A percentile compares a stretch with the other conserved stretches of the same genome.
Conservation (phyloP, 2,888 invertebrate species). For the Pollenia amentaria region DNA sequence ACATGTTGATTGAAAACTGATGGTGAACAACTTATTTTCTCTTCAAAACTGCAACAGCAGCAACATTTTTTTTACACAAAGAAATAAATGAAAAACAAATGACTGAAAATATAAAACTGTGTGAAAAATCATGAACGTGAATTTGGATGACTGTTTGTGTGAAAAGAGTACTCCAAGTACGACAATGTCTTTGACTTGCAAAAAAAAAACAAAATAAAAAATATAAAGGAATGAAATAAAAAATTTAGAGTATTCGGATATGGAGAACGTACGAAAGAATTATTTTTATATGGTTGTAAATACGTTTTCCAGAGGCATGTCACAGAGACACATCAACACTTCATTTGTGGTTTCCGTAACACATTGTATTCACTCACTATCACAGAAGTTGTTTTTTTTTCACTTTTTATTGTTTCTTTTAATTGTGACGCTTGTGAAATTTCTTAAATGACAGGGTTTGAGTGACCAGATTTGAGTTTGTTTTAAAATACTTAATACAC, state of each 20-base stretch:
- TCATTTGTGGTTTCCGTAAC: conserved; percentile 73
- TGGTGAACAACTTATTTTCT: conserved; percentile 55
- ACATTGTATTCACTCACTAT: conserved; percentile 63
- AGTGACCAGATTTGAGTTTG: conserved; percentile 29
- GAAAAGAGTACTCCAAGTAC: conserved; percentile 42
- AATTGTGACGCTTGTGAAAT: conserved; percentile 37
- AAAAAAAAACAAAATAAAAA: conserved; percentile 21
- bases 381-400: conserved; percentile 26
- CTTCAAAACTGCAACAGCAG: conserved; percentile 37
- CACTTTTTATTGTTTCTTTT: conserved; percentile 15
- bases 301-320: conserved; percentile 61
- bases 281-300: conserved; percentile 35
- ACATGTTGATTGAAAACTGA: conserved; percentile 67
- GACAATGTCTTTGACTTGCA: conserved; percentile 57
- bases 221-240: conserved; percentile 33
- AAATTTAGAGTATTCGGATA: conserved; percentile 10
- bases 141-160: not conserved
- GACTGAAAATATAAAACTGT: conserved; percentile 58
- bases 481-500: not conserved
- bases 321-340: conserved; percentile 67
- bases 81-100: conserved; percentile 39
- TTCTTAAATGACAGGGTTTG: conserved; percentile 10
- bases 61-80: conserved; percentile 38
- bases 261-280: not conserved
- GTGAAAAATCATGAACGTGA: conserved; percentile 38